Percentiles rank a stretch among this genome's conserved stretches.
Evolutionary conservation across 2,113 vertebrate species (phyloP).

Genomic region (Arvicanthis niloticus): DNA sequence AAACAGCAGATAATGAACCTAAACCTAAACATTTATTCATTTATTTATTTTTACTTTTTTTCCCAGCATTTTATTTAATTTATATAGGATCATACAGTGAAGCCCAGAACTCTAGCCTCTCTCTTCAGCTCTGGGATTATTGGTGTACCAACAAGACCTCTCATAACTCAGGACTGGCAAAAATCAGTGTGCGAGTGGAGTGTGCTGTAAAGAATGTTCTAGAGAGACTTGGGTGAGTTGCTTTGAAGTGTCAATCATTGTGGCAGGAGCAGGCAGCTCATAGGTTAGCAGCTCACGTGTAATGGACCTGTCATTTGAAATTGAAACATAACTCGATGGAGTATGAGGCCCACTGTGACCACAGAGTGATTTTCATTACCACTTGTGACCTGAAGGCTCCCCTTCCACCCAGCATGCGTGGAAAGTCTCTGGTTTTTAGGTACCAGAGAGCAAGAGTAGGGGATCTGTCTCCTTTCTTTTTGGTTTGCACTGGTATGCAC

Average conservation of each 20-base stretch:
- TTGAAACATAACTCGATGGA: neutral
- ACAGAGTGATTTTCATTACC: slow-evolving; percentile 52
- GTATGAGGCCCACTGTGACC: neutral
- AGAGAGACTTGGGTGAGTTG: neutral
- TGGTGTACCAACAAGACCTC: neutral
- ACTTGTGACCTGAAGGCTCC: neutral
- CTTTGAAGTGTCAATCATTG: slow-evolving; percentile 20
- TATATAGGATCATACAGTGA: neutral
- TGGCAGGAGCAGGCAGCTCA: neutral
- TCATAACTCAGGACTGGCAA: neutral
- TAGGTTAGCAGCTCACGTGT: slow-evolving; percentile 22
- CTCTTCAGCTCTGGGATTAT: neutral
- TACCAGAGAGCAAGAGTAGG: neutral
- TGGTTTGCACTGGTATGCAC: neutral
- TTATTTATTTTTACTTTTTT: neutral
- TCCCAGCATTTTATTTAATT: neutral
- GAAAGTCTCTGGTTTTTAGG: neutral
- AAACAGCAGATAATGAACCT: slow-evolving; percentile 19
- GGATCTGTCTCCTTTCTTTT: neutral
- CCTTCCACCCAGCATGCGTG: neutral
- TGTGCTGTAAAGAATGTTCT: neutral
- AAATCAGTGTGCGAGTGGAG: neutral
- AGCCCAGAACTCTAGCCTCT: neutral
- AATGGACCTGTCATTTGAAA: slow-evolving; percentile 36
- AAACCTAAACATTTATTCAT: neutral